phyloP scores from a whole-genome alignment of 1,140 invertebrate species.

The Zaprionus tsacasi region DNA sequence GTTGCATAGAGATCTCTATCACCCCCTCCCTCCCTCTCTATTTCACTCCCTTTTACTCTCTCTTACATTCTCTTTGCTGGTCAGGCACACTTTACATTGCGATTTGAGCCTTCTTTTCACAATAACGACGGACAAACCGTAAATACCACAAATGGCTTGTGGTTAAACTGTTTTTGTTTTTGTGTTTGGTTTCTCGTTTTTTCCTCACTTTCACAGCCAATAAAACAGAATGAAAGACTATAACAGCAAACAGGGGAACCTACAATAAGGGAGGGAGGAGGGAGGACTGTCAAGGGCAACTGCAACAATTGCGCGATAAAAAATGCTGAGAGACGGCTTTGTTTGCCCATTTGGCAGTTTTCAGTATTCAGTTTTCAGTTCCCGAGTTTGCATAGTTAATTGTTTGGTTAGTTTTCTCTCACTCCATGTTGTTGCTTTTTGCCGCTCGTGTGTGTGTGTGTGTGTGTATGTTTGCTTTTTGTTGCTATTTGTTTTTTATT shows the following conservation, averaged over 20 bases:
- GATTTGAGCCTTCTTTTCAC: constrained; percentile 18
- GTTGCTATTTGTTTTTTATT: constrained; percentile 20
- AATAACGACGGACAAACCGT: constrained; percentile 1
- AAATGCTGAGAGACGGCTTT: constrained; percentile 29
- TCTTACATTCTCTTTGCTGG: neutral
- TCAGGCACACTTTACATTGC: neutral
- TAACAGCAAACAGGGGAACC: neutral
- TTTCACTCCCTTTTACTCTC: neutral
- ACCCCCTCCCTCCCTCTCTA: neutral
- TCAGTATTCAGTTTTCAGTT: constrained; percentile 24
- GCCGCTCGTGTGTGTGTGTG: neutral
- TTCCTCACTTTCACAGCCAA: constrained; percentile 5
- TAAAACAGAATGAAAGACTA: constrained; percentile 1
- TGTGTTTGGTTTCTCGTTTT: neutral
- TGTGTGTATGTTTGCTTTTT: neutral
- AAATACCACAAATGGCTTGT: constrained; percentile 18
- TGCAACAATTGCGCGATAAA: constrained; percentile 30
- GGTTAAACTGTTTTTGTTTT: constrained; percentile 16
- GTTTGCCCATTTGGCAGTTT: constrained; percentile 42
- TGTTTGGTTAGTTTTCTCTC: constrained; percentile 33
- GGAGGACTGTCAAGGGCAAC: neutral
- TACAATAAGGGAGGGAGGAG: neutral
- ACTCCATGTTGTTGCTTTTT: neutral
- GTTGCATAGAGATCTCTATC: neutral
- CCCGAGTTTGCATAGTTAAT: constrained; percentile 41